These are phyloP conservation scores for Frankliniella fusca DNA, from an alignment of 2,888 invertebrate genomes.

Conservation along the genomic window DNA sequence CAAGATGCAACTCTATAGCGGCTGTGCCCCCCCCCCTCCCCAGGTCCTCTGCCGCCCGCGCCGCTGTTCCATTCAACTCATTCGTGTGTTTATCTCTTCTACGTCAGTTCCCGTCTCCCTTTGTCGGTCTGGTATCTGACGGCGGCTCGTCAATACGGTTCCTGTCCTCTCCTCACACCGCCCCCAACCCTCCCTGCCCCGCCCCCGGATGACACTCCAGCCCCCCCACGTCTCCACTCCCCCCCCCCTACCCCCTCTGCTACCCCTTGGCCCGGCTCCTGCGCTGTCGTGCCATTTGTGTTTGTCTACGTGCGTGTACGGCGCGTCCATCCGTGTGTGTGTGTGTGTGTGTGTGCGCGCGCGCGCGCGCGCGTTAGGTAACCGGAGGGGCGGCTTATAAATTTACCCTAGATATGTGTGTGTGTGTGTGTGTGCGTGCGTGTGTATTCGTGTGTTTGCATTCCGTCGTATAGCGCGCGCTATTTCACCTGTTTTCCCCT, in stretches of 20 bases:
- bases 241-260: neutral
- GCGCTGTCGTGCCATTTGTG: neutral
- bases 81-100: conserved; percentile 24
- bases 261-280: neutral
- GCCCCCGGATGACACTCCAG: neutral
- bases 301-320: neutral
- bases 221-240: neutral
- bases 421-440: neutral
- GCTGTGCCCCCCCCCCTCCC: no score
- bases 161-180: neutral
- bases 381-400: no score
- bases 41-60: neutral
- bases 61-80: conserved; percentile 10
- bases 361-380: neutral
- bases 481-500: conserved; percentile 16
- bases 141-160: conserved; percentile 19
- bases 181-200: neutral
- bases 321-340: neutral
- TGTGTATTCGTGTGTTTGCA: conserved; percentile 1
- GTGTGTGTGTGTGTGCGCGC: neutral
- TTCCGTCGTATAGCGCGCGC: neutral
- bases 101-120: conserved; percentile 23
- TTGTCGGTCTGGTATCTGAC: conserved; percentile 22
- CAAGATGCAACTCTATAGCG: no score
- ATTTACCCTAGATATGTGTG: neutral